Percentiles rank a stretch among this genome's conserved stretches.
phyloP scores from a whole-genome alignment of 2,888 invertebrate species.

The Drosophila longiperda region DNA sequence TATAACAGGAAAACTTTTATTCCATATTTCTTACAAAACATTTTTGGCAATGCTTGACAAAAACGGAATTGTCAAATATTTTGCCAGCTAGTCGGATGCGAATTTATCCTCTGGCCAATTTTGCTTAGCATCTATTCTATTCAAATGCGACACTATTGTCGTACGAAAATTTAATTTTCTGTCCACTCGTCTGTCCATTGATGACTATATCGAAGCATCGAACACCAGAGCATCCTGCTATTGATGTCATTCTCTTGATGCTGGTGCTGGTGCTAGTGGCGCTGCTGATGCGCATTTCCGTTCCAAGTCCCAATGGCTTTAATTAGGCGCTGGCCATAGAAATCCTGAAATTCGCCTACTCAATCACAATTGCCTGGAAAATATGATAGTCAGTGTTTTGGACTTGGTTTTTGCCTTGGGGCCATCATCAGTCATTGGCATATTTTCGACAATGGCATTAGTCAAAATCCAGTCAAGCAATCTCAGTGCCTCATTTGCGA shows the following conservation, averaged over 20 bases:
- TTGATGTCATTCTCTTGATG: slow-evolving; percentile 14
- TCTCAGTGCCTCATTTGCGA: slow-evolving; percentile 55
- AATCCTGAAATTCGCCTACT: slow-evolving; percentile 46
- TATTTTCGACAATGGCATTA: slow-evolving; percentile 77
- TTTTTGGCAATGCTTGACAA: background rate
- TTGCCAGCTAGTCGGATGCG: background rate
- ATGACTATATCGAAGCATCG: slow-evolving; percentile 58
- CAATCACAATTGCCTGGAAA: slow-evolving; percentile 56
- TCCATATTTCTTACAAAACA: background rate
- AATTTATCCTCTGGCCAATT: background rate
- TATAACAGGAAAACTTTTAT: background rate
- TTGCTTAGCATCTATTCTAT: slow-evolving; percentile 12
- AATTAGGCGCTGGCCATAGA: slow-evolving; percentile 63
- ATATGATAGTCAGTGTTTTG: slow-evolving; percentile 43
- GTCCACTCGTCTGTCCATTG: slow-evolving; percentile 57
- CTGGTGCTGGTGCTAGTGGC: slow-evolving; percentile 22
- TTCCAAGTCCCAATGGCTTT: slow-evolving; percentile 62
- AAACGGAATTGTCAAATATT: slow-evolving; percentile 20
- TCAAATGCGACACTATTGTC: slow-evolving; percentile 31
- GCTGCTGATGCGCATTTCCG: slow-evolving; percentile 63
- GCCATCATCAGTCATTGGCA: slow-evolving; percentile 71
- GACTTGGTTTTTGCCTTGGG: slow-evolving; percentile 35
- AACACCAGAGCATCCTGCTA: slow-evolving; percentile 45
- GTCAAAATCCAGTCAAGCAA: slow-evolving; percentile 51
- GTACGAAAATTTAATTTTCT: slow-evolving; percentile 72